Percentiles rank a stretch among this genome's conserved stretches.
These are phyloP conservation scores for Pao palembangensis DNA, from an alignment of 2,113 vertebrate genomes.

Conservation along the genomic window DNA sequence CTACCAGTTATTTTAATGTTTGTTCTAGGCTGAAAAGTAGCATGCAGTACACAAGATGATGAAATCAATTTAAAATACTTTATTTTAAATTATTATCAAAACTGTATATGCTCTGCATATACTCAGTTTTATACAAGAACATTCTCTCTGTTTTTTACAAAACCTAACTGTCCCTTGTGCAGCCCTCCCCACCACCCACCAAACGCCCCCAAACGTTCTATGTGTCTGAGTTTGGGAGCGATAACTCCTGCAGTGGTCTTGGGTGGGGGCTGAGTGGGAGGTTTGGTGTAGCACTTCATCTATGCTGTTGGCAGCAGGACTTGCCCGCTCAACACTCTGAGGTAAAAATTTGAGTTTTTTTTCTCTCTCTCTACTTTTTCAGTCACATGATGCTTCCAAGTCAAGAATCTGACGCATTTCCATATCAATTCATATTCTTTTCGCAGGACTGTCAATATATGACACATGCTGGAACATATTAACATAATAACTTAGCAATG, in stretches of 20 bases:
- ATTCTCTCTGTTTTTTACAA: too few species aligned
- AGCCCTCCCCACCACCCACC: too few species aligned
- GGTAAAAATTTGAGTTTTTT: constrained; percentile 48
- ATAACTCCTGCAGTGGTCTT: constrained; percentile 55
- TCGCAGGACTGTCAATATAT: not conserved
- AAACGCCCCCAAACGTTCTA: constrained; percentile 25
- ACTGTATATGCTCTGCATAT: too few species aligned
- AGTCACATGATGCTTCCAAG: constrained; percentile 23
- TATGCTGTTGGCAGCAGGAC: constrained; percentile 50
- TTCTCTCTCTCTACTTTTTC: not conserved
- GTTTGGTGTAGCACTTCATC: constrained; percentile 56
- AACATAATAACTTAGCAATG: not conserved
- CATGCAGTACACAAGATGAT: too few species aligned
- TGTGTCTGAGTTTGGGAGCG: constrained; percentile 40
- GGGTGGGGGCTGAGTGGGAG: constrained; percentile 67
- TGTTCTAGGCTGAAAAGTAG: too few species aligned
- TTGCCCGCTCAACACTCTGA: constrained; percentile 53
- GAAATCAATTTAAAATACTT: too few species aligned
- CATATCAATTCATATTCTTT: constrained; percentile 1
- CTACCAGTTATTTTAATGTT: not conserved
- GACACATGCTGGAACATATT: constrained; percentile 7
- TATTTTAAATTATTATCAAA: too few species aligned
- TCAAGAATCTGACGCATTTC: constrained; percentile 13
- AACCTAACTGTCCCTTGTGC: too few species aligned
- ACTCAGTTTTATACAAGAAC: too few species aligned